A percentile compares a stretch with the other conserved stretches of the same genome.
Evolutionary conservation across 2,888 invertebrate genomes (phyloP).

Genomic region (Lithophane leautieri): DNA sequence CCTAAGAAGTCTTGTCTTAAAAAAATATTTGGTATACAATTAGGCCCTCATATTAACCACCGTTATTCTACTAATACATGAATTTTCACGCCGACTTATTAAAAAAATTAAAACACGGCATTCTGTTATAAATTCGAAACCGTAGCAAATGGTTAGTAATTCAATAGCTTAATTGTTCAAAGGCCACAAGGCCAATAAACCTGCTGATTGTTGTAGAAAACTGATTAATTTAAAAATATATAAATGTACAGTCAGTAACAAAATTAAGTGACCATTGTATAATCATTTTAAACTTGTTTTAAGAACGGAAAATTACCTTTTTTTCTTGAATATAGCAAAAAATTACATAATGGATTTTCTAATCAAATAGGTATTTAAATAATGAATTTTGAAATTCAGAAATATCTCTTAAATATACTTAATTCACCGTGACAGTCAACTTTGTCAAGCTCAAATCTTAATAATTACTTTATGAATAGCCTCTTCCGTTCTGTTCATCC

Average conservation of each 20-base stretch:
- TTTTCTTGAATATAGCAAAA: neutral
- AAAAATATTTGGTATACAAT: conserved; percentile 2
- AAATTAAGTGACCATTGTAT: neutral
- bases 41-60: conserved; percentile 2
- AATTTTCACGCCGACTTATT: conserved; percentile 42
- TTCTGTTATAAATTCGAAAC: conserved; percentile 52
- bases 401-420: neutral
- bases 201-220: conserved; percentile 37
- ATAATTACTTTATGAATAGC: conserved; percentile 60
- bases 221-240: conserved; percentile 7
- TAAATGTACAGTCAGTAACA: conserved; percentile 9
- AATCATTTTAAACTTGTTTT: neutral
- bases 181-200: conserved; percentile 29
- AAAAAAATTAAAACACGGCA: conserved; percentile 19
- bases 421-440: conserved; percentile 13
- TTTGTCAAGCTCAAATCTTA: conserved; percentile 32
- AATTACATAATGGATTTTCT: neutral
- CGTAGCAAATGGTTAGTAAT: conserved; percentile 52
- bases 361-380: neutral
- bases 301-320: neutral
- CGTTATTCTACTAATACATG: conserved; percentile 40
- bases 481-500: conserved; percentile 60
- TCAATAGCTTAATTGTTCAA: conserved; percentile 49
- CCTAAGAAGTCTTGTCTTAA: neutral
- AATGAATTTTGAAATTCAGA: neutral